Evolutionary conservation across 2,888 invertebrate species (phyloP).

Genomic region (Dendrolimus houi): DNA sequence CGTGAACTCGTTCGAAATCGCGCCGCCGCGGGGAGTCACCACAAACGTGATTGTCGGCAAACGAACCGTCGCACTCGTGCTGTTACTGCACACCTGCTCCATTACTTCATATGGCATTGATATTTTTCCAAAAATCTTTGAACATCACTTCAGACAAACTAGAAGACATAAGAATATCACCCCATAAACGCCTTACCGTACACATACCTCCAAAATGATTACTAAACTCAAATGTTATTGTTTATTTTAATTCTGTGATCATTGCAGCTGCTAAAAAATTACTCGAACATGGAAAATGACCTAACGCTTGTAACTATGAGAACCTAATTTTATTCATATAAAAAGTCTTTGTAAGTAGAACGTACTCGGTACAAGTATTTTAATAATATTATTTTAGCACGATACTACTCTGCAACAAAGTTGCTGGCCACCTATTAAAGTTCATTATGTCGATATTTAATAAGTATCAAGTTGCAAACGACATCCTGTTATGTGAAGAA

Average conservation of each 20-base stretch:
- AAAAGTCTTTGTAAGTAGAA: too few relatives aligned
- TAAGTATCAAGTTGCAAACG: conserved; percentile 19
- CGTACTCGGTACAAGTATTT: too few relatives aligned
- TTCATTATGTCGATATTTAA: conserved; percentile 2
- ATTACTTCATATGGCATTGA: conserved; percentile 9
- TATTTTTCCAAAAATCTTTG: background rate
- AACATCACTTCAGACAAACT: too few relatives aligned
- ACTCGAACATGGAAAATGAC: too few relatives aligned
- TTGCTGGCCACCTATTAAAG: conserved; percentile 2
- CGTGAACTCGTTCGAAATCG: conserved; percentile 12
- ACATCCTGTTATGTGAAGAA: conserved; percentile 20
- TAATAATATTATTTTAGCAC: background rate
- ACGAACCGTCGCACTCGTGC: conserved; percentile 55
- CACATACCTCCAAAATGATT: too few relatives aligned
- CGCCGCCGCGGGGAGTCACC: conserved; percentile 43
- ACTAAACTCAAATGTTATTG: too few relatives aligned
- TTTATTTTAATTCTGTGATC: too few relatives aligned
- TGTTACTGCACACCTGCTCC: conserved; percentile 51
- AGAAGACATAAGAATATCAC: too few relatives aligned
- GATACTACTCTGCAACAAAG: conserved; percentile 5
- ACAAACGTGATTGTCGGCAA: conserved; percentile 65
- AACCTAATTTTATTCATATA: too few relatives aligned
- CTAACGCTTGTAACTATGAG: too few relatives aligned
- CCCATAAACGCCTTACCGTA: too few relatives aligned
- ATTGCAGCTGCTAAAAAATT: too few relatives aligned